phyloP scores from a whole-genome alignment of 23 tunicate species.

The Trididemnum miniatum region DNA sequence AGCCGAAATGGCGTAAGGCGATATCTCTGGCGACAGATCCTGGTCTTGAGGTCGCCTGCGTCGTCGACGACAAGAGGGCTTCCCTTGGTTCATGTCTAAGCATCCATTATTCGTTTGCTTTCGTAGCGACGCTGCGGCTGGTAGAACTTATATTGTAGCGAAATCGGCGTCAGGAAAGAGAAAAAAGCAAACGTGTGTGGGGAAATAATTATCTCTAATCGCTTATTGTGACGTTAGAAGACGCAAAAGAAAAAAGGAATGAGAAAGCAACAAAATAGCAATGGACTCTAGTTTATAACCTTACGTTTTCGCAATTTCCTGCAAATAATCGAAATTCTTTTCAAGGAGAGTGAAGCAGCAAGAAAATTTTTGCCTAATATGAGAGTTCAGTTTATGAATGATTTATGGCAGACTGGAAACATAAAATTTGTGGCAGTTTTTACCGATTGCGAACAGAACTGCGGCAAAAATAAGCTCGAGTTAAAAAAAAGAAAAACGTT shows the following conservation, averaged over 20 bases:
- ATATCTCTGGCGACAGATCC: conserved; percentile 42
- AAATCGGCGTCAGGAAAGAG: not conserved
- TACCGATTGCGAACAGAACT: too few species aligned
- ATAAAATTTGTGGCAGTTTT: too few species aligned
- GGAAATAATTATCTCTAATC: conserved; percentile 26
- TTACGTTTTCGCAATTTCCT: not conserved
- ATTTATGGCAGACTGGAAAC: too few species aligned
- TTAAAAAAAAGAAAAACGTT: too few species aligned
- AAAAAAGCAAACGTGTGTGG: not conserved
- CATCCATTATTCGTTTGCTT: conserved; percentile 46
- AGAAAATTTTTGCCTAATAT: too few species aligned
- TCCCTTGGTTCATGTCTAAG: conserved; percentile 32
- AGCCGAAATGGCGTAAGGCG: conserved; percentile 24
- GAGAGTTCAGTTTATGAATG: too few species aligned
- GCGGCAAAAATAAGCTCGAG: too few species aligned
- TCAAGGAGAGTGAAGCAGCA: too few species aligned
- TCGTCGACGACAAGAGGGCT: conserved; percentile 27
- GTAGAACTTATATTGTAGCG: not conserved
- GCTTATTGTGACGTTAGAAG: not conserved
- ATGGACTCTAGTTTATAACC: not conserved
- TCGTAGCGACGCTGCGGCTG: conserved; percentile 40
- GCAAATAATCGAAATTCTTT: not conserved
- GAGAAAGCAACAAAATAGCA: not conserved
- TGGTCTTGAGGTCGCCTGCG: conserved; percentile 45
- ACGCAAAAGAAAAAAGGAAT: not conserved